Conservation (phyloP, 2,888 invertebrate species). For the Laspeyria flexula region DNA sequence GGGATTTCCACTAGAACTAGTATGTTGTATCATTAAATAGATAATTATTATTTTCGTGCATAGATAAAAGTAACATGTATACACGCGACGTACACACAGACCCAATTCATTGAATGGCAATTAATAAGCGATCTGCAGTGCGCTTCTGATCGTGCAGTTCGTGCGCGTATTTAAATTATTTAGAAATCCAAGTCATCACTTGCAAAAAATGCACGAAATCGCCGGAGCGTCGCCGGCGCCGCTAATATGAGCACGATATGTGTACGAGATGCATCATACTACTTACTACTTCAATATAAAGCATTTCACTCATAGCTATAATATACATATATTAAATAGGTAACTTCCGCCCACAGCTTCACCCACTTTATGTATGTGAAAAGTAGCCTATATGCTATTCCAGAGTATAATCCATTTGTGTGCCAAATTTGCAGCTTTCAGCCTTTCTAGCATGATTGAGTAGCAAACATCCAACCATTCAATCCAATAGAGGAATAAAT, state of each 20-base stretch:
- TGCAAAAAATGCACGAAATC: slow-evolving; percentile 83
- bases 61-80: too few species aligned
- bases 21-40: slow-evolving; percentile 24
- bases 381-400: too few species aligned
- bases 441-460: too few species aligned
- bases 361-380: too few species aligned
- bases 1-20: too few species aligned
- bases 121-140: slow-evolving; percentile 65
- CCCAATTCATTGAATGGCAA: slow-evolving; percentile 69
- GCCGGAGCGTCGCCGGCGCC: slow-evolving; percentile 70
- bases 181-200: slow-evolving; percentile 81
- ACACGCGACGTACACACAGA: slow-evolving; percentile 69
- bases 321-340: too few species aligned
- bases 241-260: slow-evolving; percentile 52
- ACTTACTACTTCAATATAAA: slow-evolving; percentile 1
- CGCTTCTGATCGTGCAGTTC: slow-evolving; percentile 68
- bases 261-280: slow-evolving; percentile 35
- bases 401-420: too few species aligned
- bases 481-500: too few species aligned
- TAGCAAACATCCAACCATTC: too few species aligned
- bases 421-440: too few species aligned
- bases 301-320: too few species aligned
- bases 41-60: slow-evolving; percentile 34
- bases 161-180: slow-evolving; percentile 84
- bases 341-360: too few species aligned